Evolutionary conservation across 2,888 invertebrate species (phyloP), one percentile per base, ranked within the genome.

Genomic region (Drosophila anomalata): DNA sequence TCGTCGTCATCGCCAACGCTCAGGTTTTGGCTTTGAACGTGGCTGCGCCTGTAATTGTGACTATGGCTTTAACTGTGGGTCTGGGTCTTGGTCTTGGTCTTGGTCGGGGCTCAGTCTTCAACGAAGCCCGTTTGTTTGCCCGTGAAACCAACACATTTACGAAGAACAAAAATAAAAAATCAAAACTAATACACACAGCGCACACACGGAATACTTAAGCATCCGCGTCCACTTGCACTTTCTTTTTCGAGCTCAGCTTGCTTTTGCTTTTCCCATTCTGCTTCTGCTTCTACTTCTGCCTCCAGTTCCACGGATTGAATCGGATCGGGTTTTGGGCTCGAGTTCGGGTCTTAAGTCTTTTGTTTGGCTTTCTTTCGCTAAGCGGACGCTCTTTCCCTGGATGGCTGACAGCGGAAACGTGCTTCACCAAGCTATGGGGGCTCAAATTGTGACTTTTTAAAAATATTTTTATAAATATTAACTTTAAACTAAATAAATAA

Each of bases 141-240:
- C 72, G 77, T 77, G 79, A 71, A 48, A 66, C 70, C 50, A 71
- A 66, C 62, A 67, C 66, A 75, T 61, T 36, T 68, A 71, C 71
- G 51, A 75, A 79, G 65, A 79, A 82, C 75, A 79, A 77, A 55
- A 77, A 68, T 20, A 55, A 29, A 55, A 42, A 22, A 42, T 24
- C 33, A 47, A 14, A 46, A 24, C 31, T 2, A 14, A 56, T 33
- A 24, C 36, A 60, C 29, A 61, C 36, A 61, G 60, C 59, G 26
- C 52, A 76, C 84, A 78, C 82, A 61, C 77, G 86, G 90, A 90
- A 90, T 90, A 90, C 79, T 89, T 83, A 90, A 90, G 88, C 89
- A 90, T 90, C 90, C 89, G 90, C 81, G 78, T 89, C 90, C 90
- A 90, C 90, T 90, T 90, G 90, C 90, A 90, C 90, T 90, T 90